Evolutionary conservation across 2,888 invertebrate species (phyloP).

Genomic region (Cantharis flavilabris): DNA sequence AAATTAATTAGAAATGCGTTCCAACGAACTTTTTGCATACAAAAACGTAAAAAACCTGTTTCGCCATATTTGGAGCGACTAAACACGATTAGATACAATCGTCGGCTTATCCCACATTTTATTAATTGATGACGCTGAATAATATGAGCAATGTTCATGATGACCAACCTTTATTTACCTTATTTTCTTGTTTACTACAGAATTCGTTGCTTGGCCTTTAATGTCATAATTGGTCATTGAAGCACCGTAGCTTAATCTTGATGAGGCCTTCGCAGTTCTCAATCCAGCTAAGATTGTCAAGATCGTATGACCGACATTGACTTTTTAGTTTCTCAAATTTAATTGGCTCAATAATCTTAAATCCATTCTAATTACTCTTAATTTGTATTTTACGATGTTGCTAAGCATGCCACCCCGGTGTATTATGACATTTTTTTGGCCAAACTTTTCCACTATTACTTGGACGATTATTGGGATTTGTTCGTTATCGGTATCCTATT

Average conservation of each 20-base stretch:
- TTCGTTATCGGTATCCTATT: not conserved
- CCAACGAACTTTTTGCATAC: not conserved
- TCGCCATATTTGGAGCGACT: not conserved
- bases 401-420: not conserved
- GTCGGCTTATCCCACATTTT: not conserved
- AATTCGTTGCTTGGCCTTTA: not conserved
- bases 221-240: not conserved
- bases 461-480: not conserved
- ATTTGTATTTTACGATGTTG: not conserved
- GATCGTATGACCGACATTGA: not conserved
- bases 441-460: not conserved
- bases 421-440: not conserved
- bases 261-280: not conserved
- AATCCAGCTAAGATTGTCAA: not conserved
- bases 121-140: not conserved
- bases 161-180: not conserved
- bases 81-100: not conserved
- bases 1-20: not conserved
- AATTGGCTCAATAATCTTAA: not conserved
- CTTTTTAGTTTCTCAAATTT: not conserved
- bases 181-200: not conserved
- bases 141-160: not conserved
- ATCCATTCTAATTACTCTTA: not conserved
- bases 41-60: not conserved
- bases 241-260: not conserved